Evolutionary conservation across 2,113 vertebrate species (phyloP).

Genomic region (Carettochelys insculpta): DNA sequence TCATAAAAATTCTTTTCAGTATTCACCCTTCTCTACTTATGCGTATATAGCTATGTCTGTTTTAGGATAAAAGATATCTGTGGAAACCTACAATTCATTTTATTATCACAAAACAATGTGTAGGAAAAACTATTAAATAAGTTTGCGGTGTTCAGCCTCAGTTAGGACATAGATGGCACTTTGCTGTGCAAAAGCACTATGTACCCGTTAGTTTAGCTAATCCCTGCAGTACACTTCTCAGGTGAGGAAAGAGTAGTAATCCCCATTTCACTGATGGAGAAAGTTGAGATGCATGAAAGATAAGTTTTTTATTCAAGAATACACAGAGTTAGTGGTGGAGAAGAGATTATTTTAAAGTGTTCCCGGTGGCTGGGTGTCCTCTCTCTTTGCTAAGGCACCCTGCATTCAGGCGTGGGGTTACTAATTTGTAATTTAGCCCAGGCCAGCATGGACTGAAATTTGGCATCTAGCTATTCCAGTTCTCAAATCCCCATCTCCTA

Average conservation of each 20-base stretch:
- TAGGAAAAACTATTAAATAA: neutral
- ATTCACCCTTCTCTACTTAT: neutral
- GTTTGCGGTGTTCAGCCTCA: neutral
- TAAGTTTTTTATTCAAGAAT: neutral
- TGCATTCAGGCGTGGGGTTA: neutral
- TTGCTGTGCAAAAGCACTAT: neutral
- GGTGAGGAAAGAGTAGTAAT: neutral
- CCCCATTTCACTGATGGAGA: neutral
- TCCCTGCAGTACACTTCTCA: neutral
- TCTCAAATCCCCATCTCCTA: too few species aligned
- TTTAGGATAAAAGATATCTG: conserved; percentile 4
- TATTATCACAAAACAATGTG: neutral
- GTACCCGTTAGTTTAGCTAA: neutral
- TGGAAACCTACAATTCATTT: neutral
- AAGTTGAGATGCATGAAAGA: neutral
- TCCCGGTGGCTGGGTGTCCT: neutral
- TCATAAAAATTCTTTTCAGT: conserved; percentile 16
- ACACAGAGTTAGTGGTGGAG: neutral
- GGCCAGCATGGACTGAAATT: neutral
- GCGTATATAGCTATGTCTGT: neutral
- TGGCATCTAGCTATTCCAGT: neutral
- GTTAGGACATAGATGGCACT: neutral
- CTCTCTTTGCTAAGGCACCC: neutral
- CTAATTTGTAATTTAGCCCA: neutral
- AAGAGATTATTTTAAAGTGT: neutral